Evolutionary conservation across 2,797 vertebrate genomes (phyloP).

Genomic region (Coluber constrictor): DNA sequence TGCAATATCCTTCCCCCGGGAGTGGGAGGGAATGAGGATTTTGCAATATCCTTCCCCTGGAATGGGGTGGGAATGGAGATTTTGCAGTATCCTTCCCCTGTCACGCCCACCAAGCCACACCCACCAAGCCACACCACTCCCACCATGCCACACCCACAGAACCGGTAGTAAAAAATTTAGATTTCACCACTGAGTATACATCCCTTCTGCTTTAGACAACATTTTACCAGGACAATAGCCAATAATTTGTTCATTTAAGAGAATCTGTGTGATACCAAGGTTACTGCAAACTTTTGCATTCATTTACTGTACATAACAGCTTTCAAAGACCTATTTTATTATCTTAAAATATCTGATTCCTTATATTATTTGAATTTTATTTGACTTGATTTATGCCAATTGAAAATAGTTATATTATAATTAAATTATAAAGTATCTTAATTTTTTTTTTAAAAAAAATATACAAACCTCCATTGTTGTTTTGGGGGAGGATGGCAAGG

Average conservation of each 20-base stretch:
- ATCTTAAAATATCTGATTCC: background rate
- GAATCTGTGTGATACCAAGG: background rate
- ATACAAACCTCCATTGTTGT: background rate
- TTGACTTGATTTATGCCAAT: background rate
- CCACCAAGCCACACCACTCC: too few relatives aligned
- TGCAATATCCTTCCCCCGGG: too few relatives aligned
- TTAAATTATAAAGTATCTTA: background rate
- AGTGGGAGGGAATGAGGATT: too few relatives aligned
- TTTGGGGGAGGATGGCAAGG: background rate
- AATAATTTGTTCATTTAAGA: background rate
- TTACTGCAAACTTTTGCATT: background rate
- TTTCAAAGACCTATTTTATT: background rate
- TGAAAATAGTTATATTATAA: background rate
- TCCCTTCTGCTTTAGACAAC: slow-evolving; percentile 33
- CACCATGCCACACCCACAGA: too few relatives aligned
- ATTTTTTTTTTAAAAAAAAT: background rate
- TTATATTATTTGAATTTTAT: slow-evolving; percentile 8
- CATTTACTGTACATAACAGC: background rate
- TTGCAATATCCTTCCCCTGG: too few relatives aligned
- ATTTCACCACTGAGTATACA: background rate
- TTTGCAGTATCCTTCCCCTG: too few relatives aligned
- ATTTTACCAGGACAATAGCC: slow-evolving; percentile 5
- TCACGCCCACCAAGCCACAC: too few relatives aligned
- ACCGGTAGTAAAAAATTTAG: too few relatives aligned
- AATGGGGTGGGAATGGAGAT: too few relatives aligned